Percentiles rank a stretch among this genome's conserved stretches.
Evolutionary conservation across 2,888 invertebrate genomes (phyloP).

Genomic region (Hypercompe scribonia): DNA sequence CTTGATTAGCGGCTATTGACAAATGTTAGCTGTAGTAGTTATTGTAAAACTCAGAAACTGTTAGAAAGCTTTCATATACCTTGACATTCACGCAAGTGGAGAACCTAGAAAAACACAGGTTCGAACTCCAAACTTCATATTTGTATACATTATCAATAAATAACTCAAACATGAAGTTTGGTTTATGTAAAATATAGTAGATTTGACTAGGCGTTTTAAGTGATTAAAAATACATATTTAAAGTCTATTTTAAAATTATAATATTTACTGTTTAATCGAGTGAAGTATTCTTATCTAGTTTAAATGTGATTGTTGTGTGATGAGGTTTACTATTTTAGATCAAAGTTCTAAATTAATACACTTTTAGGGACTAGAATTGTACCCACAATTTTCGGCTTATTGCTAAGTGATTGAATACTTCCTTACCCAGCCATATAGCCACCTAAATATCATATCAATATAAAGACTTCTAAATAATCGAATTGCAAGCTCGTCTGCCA

Average conservation of each 20-base stretch:
- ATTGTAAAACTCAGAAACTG: too few species aligned
- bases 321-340: not conserved
- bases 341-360: not conserved
- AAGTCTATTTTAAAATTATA: too few species aligned
- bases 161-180: too few species aligned
- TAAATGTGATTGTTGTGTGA: not conserved
- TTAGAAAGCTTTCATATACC: too few species aligned
- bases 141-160: too few species aligned
- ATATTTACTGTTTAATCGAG: not conserved
- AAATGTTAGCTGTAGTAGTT: too few species aligned
- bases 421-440: not conserved
- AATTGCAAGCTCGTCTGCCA: not conserved
- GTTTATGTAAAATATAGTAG: not conserved
- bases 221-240: not conserved
- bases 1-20: too few species aligned
- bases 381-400: not conserved
- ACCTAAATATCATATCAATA: not conserved
- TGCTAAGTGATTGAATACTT: not conserved
- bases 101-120: too few species aligned
- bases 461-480: not conserved
- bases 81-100: too few species aligned
- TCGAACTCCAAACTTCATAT: too few species aligned
- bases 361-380: not conserved
- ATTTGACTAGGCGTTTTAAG: not conserved
- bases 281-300: not conserved